Base-by-base conservation (phyloP, 2,797 vertebrate genomes). In the Chromis chromis region DNA sequence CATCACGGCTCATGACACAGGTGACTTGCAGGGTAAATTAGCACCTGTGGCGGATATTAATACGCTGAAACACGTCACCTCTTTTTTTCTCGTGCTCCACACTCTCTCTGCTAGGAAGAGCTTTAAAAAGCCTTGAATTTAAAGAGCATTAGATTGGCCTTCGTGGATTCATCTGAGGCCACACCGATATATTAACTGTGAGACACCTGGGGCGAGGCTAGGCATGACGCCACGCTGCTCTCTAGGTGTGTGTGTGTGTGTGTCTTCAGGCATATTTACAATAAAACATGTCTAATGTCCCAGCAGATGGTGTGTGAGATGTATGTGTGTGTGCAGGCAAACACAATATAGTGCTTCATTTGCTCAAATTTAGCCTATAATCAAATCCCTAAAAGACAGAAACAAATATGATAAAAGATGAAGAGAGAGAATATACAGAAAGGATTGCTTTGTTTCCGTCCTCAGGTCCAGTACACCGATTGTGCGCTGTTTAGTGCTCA, bases 11-110 rank as follows among this genome's bases (percentile, higher is more conserved):
- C 65, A 56, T 75, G 79, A 74, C 68, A 79, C 78, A 78, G 67
- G 66, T 87, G 87, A 91, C 84, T 81, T 78, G 71, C 60, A 66
- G 85, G 70, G 70, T 53, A 81, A 79, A 88, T 76, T 88, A 84
- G 60, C 81, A 80, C 78, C 74, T 49, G 65, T 84, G 81, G 83
- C 67, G 65, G 70, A 74, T 81, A 60, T 74, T 82, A 85, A 87
- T 73, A 73, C 61, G 27, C 73, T 78, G 71, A 83, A 86, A 88
- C 67, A 61, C 54, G 21, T 85, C 85, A 83, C 53, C 72, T 83
- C 61, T 67, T 31, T 39, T 50, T 54, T 61, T 63, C 33, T 16
- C 19, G 44, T 36, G 33, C 8, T 55, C 36, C 10, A 17, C 50
- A 14, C 60, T 17, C 59, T 62, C 33, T 42, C 54, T 57, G 62